A percentile compares a stretch with the other conserved stretches of the same genome.
Conservation (phyloP, 2,113 vertebrate species). For the Melanostigma gelatinosum region DNA sequence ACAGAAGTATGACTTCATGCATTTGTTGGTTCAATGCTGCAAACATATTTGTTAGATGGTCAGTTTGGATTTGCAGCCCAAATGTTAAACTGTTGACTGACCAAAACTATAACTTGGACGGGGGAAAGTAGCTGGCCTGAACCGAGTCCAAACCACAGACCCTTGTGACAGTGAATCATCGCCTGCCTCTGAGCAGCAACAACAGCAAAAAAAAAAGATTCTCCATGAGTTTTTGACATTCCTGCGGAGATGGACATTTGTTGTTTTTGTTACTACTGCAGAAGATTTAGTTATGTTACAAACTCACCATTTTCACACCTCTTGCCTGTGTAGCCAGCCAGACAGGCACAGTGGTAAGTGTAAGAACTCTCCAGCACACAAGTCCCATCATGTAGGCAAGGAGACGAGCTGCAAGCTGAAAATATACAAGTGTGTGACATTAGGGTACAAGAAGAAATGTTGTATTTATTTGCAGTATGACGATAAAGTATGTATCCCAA, state of each 20-base stretch:
- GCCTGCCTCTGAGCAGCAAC: conserved; percentile 24
- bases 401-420: conserved; percentile 93
- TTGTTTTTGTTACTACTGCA: background rate
- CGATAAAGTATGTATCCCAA: background rate
- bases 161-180: conserved; percentile 63
- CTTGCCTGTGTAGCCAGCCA: conserved; percentile 93
- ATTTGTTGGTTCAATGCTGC: background rate
- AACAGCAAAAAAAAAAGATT: background rate
- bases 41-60: conserved; percentile 12
- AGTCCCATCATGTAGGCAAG: conserved; percentile 94
- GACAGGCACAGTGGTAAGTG: conserved; percentile 91
- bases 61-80: conserved; percentile 26
- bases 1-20: background rate
- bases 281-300: background rate
- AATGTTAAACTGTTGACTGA: conserved; percentile 19
- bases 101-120: conserved; percentile 2
- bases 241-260: conserved; percentile 14
- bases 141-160: conserved; percentile 62
- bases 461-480: background rate
- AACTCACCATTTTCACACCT: conserved; percentile 92
- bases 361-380: conserved; percentile 87
- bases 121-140: conserved; percentile 55
- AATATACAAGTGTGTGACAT: conserved; percentile 36
- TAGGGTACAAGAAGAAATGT: conserved; percentile 9
- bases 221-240: background rate